phyloP scores from a whole-genome alignment of 2,113 vertebrate genomes.

The Microtus ochrogaster region DNA sequence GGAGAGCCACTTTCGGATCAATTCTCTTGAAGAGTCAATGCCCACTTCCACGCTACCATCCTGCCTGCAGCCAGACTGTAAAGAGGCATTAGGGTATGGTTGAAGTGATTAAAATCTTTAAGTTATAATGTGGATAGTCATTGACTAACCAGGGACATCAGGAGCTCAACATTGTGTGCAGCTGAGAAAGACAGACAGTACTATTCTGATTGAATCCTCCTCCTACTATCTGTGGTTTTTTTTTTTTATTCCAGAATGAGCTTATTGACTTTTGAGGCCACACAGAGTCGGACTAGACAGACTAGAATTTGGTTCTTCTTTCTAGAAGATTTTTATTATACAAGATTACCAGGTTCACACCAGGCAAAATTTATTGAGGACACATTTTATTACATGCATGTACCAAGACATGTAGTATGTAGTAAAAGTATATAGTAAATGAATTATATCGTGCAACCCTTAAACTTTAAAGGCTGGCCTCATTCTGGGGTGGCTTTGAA shows the following conservation, averaged over 20 bases:
- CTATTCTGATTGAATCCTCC: slow-evolving; percentile 1
- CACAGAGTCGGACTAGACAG: neutral
- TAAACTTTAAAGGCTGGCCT: neutral
- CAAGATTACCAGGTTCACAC: neutral
- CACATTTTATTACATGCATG: neutral
- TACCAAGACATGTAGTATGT: neutral
- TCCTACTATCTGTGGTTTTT: no score
- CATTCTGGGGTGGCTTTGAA: neutral
- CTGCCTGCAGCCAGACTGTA: neutral
- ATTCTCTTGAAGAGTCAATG: neutral
- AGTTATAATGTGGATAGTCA: neutral
- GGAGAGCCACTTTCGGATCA: neutral
- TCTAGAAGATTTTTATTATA: slow-evolving; percentile 4
- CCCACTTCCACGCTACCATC: neutral
- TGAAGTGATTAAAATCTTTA: neutral
- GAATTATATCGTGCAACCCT: neutral
- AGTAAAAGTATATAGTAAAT: neutral
- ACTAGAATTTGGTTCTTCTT: neutral
- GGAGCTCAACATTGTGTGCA: neutral
- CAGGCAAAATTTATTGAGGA: neutral
- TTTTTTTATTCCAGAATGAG: neutral
- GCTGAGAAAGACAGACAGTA: neutral
- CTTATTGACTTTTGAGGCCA: neutral
- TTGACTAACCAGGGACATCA: neutral
- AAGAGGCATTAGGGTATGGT: neutral